Evolutionary conservation across 2,113 vertebrate species (phyloP).

Genomic region (Dasyornis broadbenti): DNA sequence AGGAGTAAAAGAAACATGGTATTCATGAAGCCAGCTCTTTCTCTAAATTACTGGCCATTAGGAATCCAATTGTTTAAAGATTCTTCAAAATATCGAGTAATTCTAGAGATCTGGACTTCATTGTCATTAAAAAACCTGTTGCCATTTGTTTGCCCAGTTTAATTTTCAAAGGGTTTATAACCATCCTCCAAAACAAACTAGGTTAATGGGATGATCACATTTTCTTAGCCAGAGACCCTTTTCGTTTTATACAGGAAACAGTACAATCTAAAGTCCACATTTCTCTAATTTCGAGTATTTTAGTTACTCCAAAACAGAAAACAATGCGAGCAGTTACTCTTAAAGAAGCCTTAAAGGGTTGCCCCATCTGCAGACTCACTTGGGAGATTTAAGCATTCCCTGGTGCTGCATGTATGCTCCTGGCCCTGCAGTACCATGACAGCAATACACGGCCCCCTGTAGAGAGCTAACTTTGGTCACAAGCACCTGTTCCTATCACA

Average conservation of each 20-base stretch:
- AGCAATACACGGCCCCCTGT: background rate
- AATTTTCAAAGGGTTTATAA: background rate
- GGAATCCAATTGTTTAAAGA: background rate
- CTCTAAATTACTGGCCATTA: background rate
- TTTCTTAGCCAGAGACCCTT: background rate
- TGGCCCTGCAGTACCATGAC: background rate
- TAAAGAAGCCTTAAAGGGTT: background rate
- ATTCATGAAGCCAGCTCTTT: background rate
- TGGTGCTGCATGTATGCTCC: background rate
- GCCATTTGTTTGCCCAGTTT: background rate
- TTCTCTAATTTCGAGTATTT: background rate
- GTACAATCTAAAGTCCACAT: background rate
- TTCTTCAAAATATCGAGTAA: background rate
- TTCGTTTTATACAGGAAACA: background rate
- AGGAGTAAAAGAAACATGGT: background rate
- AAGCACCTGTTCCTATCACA: background rate
- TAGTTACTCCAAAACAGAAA: background rate
- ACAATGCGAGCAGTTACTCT: background rate
- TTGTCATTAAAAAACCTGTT: background rate
- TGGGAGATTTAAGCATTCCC: background rate
- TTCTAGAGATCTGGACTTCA: background rate
- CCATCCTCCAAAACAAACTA: background rate
- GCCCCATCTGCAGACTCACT: background rate
- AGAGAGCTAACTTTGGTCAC: background rate
- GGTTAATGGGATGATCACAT: background rate